A percentile compares a stretch with the other conserved stretches of the same genome.
These are phyloP conservation scores for Andricus grossulariae DNA, from an alignment of 1,140 invertebrate genomes.

Conservation along the genomic window DNA sequence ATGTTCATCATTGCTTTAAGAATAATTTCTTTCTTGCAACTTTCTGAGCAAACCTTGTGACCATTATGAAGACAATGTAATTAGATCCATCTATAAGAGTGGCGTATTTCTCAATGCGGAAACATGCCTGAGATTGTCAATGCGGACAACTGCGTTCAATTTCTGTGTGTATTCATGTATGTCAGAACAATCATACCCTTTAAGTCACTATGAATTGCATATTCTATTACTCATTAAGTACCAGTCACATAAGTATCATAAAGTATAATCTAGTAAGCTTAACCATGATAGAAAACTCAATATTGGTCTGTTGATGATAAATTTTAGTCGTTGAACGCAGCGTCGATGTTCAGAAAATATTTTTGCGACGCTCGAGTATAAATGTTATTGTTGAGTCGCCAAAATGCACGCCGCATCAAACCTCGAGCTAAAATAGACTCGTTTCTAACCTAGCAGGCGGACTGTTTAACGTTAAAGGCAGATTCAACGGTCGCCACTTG, in stretches of 20 bases:
- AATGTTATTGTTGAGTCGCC: conserved; percentile 16
- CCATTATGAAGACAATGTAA: background rate
- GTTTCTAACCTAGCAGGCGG: background rate
- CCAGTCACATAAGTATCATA: no score
- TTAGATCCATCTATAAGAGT: background rate
- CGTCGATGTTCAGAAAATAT: conserved; percentile 7
- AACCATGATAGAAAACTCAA: no score
- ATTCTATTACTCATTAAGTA: background rate
- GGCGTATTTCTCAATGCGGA: conserved; percentile 9
- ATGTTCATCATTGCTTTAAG: no score
- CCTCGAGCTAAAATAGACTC: conserved; percentile 23
- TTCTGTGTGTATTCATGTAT: conserved; percentile 7
- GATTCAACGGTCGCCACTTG: conserved; percentile 23
- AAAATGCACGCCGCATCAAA: background rate
- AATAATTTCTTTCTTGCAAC: background rate
- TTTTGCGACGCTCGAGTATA: background rate
- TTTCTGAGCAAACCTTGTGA: background rate
- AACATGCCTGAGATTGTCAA: background rate
- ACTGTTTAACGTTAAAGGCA: conserved; percentile 14
- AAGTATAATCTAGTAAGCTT: no score
- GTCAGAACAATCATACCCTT: conserved; percentile 4
- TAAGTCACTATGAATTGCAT: background rate
- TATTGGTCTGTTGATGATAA: background rate
- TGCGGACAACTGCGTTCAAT: conserved; percentile 10
- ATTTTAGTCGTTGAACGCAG: conserved; percentile 1